Percentiles rank a stretch among this genome's conserved stretches.
phyloP scores from a whole-genome alignment of 2,113 vertebrate genomes.

The Bambusicola thoracicus region DNA sequence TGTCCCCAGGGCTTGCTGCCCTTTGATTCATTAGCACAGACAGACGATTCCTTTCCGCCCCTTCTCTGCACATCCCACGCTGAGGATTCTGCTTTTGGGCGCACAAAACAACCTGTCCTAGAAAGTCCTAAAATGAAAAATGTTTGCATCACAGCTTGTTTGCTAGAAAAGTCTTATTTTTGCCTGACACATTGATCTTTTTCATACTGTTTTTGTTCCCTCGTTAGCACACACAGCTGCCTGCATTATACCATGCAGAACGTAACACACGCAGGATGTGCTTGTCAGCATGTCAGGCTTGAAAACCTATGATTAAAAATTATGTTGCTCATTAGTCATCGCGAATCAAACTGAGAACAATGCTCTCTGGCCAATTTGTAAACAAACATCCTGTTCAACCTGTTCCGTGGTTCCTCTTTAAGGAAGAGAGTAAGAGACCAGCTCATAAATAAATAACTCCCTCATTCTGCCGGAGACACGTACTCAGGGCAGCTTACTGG shows the following conservation, averaged over 20 bases:
- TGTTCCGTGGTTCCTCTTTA: conserved; percentile 42
- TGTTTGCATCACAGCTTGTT: neutral
- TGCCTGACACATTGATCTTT: conserved; percentile 5
- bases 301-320: conserved; percentile 72
- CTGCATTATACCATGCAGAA: neutral
- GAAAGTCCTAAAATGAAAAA: neutral
- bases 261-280: neutral
- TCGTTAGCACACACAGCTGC: neutral
- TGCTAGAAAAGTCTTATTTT: neutral
- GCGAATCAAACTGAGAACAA: conserved; percentile 67
- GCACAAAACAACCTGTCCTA: rapidly evolving
- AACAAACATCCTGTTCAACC: conserved; percentile 60
- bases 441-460: conserved; percentile 63
- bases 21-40: neutral
- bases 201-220: neutral
- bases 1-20: conserved; percentile 6
- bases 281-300: conserved; percentile 50
- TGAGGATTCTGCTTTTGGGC: neutral
- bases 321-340: conserved; percentile 66
- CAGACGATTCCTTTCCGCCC: neutral
- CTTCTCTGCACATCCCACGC: neutral
- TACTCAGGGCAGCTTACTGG: conserved; percentile 34
- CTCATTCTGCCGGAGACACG: conserved; percentile 48
- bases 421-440: conserved; percentile 39
- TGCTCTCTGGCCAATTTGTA: conserved; percentile 62